Evolutionary conservation across 2,888 invertebrate species (phyloP).

Genomic region (Stenchaetothrips biformis): DNA sequence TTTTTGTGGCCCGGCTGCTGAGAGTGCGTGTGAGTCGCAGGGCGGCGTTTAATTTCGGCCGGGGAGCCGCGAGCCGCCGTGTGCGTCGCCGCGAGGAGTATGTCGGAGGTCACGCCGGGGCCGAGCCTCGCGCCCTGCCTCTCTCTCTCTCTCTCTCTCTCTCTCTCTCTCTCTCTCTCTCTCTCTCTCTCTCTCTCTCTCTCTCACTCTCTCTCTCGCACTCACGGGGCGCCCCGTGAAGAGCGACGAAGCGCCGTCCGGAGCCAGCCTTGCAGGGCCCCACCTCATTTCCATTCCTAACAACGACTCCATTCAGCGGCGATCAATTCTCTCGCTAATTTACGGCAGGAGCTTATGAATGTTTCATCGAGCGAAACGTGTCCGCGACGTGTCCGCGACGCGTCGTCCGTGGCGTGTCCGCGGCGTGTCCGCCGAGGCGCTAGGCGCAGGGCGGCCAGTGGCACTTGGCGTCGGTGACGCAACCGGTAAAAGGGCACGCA

Average conservation of each 20-base stretch:
- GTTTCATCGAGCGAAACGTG: slow-evolving; percentile 28
- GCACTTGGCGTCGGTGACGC: too few relatives aligned
- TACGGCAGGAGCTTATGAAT: not conserved
- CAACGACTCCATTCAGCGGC: slow-evolving; percentile 27
- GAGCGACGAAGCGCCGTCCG: too few relatives aligned
- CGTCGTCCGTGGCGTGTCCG: slow-evolving; percentile 31
- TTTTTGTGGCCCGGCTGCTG: too few relatives aligned
- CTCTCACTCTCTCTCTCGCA: slow-evolving; percentile 29
- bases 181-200: slow-evolving; percentile 30
- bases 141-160: too few relatives aligned
- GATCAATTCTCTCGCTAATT: slow-evolving; percentile 3
- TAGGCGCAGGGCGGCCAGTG: not conserved
- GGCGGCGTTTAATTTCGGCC: too few relatives aligned
- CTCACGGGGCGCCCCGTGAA: not conserved
- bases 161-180: not conserved
- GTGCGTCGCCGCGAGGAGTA: too few relatives aligned
- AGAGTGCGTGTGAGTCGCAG: too few relatives aligned
- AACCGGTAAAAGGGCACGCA: too few relatives aligned
- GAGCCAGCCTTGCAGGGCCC: slow-evolving; percentile 6
- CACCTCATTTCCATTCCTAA: slow-evolving; percentile 34
- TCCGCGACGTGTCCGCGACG: slow-evolving; percentile 31
- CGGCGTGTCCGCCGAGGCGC: slow-evolving; percentile 27
- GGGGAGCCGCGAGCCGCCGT: too few relatives aligned
- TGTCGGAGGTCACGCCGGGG: too few relatives aligned
- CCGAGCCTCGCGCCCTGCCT: too few relatives aligned